phyloP scores from a whole-genome alignment of 2,113 vertebrate genomes.

The Phyllostomus hastatus region DNA sequence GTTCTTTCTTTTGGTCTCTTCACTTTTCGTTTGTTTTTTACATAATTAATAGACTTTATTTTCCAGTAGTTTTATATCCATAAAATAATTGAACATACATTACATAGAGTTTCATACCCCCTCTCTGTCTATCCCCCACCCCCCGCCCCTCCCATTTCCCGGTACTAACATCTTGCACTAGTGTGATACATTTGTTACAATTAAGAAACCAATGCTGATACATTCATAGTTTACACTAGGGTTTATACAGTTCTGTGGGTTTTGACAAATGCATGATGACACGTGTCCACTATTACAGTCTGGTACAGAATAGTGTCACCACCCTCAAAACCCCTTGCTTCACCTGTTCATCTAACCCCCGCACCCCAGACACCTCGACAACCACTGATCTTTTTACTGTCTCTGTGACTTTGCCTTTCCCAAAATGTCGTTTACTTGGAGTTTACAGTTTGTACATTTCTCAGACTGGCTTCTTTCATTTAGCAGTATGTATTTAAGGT shows the following conservation, averaged over 20 bases:
- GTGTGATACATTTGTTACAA: not conserved
- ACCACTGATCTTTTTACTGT: not conserved
- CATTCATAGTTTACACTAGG: not conserved
- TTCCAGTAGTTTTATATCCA: conserved; percentile 18
- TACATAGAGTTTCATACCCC: not conserved
- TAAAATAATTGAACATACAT: not conserved
- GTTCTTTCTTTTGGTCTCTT: not conserved
- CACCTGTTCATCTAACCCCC: not conserved
- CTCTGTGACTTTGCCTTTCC: not conserved
- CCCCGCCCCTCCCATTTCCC: not conserved
- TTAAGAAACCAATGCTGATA: not conserved
- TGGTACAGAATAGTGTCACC: not conserved
- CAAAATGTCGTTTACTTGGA: not conserved
- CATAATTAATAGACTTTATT: not conserved
- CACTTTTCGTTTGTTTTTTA: not conserved
- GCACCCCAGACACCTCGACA: not conserved
- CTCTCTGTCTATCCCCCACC: too few relatives aligned
- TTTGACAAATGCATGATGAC: not conserved
- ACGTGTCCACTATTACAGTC: not conserved
- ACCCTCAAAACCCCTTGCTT: not conserved
- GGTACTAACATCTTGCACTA: not conserved
- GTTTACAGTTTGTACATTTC: not conserved
- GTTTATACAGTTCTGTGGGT: not conserved
- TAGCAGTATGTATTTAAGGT: conserved; percentile 1
- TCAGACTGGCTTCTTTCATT: conserved; percentile 10